Percentiles rank a stretch among this genome's conserved stretches.
phyloP scores from a whole-genome alignment of 2,113 vertebrate species.

The Vidua macroura region DNA sequence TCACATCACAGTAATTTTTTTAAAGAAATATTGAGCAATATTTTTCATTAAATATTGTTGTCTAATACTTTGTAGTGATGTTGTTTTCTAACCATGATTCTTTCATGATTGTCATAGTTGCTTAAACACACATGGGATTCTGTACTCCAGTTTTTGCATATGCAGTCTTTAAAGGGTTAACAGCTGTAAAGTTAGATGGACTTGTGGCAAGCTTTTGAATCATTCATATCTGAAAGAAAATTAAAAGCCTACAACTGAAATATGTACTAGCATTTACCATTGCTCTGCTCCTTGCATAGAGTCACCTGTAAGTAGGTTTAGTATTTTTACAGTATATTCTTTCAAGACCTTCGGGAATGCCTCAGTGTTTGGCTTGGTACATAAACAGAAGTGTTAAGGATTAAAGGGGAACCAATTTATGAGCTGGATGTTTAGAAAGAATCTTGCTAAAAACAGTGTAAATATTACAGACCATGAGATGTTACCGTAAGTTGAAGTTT shows the following conservation, averaged over 20 bases:
- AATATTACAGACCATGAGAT: conserved; percentile 76
- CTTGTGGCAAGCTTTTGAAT: conserved; percentile 75
- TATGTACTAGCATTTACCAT: conserved; percentile 71
- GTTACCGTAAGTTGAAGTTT: conserved; percentile 72
- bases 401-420: conserved; percentile 61
- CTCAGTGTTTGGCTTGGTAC: conserved; percentile 74
- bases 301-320: conserved; percentile 73
- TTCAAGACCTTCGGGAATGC: conserved; percentile 74
- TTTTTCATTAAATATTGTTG: conserved; percentile 77
- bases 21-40: conserved; percentile 70
- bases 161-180: conserved; percentile 80
- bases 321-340: conserved; percentile 72
- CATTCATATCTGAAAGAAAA: conserved; percentile 69
- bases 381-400: conserved; percentile 70
- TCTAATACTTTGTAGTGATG: conserved; percentile 65
- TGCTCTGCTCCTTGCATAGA: conserved; percentile 80
- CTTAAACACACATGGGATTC: conserved; percentile 52
- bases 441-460: conserved; percentile 77
- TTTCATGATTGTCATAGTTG: conserved; percentile 52
- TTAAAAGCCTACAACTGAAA: conserved; percentile 69
- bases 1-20: conserved; percentile 67
- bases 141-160: conserved; percentile 57
- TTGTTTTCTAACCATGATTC: conserved; percentile 68
- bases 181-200: conserved; percentile 68
- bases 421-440: conserved; percentile 67